Evolutionary conservation across 2,113 vertebrate genomes (phyloP).

Genomic region (Labrus mixtus): DNA sequence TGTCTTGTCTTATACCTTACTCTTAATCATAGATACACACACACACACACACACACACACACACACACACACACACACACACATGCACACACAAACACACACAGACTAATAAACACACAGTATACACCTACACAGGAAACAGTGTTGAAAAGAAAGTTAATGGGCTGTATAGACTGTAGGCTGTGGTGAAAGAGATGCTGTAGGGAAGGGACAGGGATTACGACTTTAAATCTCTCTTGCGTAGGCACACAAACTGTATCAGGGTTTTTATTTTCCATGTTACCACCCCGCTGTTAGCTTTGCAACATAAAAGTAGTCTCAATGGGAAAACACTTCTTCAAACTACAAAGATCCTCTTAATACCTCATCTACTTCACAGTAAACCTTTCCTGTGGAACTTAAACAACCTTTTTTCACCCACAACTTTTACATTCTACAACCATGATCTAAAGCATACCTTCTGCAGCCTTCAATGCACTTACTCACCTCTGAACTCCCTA

Average conservation of each 20-base stretch:
- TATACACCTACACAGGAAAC: constrained; percentile 43
- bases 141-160: constrained; percentile 70
- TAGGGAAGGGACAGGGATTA: constrained; percentile 71
- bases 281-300: constrained; percentile 22
- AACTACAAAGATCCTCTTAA: constrained; percentile 16
- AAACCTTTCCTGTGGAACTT: neutral
- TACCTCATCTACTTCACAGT: neutral
- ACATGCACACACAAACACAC: constrained; percentile 40
- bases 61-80: constrained; percentile 32
- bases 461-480: constrained; percentile 19
- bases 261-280: constrained; percentile 52
- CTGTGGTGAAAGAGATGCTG: constrained; percentile 63
- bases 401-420: neutral
- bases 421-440: constrained; percentile 32
- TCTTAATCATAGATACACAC: constrained; percentile 44
- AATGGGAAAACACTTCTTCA: neutral
- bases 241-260: constrained; percentile 50
- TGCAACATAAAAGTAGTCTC: constrained; percentile 23
- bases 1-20: constrained; percentile 64
- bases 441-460: neutral
- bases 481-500: neutral
- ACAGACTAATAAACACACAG: constrained; percentile 28
- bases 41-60: constrained; percentile 36
- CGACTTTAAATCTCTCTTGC: constrained; percentile 59
- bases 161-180: constrained; percentile 60